Evolutionary conservation across 2,113 vertebrate genomes (phyloP), one percentile per base, ranked within the genome.

Genomic region (Acrocephalus kingi): DNA sequence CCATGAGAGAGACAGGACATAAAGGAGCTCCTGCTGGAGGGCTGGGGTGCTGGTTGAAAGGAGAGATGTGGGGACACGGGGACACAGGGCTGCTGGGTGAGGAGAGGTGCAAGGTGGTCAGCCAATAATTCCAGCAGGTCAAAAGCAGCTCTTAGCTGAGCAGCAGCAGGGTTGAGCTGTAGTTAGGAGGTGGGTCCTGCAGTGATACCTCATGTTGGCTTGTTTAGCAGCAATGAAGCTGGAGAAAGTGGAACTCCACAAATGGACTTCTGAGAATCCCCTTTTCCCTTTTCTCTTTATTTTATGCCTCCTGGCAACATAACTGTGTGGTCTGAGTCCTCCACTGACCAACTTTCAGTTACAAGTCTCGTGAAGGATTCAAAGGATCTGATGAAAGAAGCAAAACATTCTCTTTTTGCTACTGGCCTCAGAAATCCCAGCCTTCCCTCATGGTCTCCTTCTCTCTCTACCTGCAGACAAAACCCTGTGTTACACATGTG

Each of bases 401-500:
- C 20, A 41, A 13, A 84, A 41, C 31, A 33, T 30, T 77, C 5
- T 1, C 6, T 59, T 24, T 84, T 81, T 75, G 43, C 46, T 85
- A 49, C 39, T 87, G 61, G 39, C 33, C 58, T 92, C 83, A 77
- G 51, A 87, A 91, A 88, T 86, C 54, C 31, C 41, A 39, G 8
- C 6, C 61, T 69, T 78, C 27, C 17, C n/a, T 37, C 13, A n/a
- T 0, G 1, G 37, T 54, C 18, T 86, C 49, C 35, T 73, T 35
- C 28, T 77, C 49, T 63, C 39, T 90, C 66, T 84, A 66, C 35
- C 41, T 33, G 45, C 41, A 58, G 51, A 86, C 0, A 2, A 74
- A 93, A 45, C 37, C 31, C 41, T 45, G 22, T 72, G 48, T 90
- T 54, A 72, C 59, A 88, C 75, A 97, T 89, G 89, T 96, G 93